These are phyloP conservation scores for Nothocercus nigrocapillus DNA, from an alignment of 2,113 vertebrate genomes.

Conservation along the genomic window DNA sequence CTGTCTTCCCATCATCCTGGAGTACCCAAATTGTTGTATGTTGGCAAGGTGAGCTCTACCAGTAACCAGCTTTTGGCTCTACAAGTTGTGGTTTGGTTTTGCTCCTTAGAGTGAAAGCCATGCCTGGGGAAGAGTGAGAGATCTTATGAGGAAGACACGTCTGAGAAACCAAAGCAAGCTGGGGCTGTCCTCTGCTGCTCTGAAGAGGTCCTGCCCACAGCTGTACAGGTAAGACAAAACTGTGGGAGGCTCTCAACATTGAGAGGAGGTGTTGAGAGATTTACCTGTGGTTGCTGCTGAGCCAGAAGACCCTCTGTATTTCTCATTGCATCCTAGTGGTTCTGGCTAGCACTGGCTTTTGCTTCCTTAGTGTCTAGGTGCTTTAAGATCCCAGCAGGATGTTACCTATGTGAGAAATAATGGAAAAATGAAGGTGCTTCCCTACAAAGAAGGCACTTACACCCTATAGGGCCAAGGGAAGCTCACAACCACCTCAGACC, in stretches of 20 bases:
- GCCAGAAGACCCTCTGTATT: background rate
- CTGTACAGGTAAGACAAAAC: constrained; percentile 79
- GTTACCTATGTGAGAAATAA: background rate
- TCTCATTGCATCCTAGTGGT: background rate
- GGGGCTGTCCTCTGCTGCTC: constrained; percentile 75
- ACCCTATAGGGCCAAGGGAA: background rate
- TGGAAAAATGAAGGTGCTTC: background rate
- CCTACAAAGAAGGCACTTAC: background rate
- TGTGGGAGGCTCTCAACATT: background rate
- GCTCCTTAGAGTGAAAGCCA: constrained; percentile 74
- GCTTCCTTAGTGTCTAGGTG: background rate
- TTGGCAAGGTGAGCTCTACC: background rate
- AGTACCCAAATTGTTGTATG: background rate
- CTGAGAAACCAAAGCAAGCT: constrained; percentile 79
- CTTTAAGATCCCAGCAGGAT: background rate
- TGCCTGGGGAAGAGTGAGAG: constrained; percentile 83
- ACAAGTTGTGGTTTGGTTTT: constrained; percentile 3
- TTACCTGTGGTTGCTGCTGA: background rate
- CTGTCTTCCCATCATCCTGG: background rate
- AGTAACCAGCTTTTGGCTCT: background rate
- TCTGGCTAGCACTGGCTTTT: background rate
- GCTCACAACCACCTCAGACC: background rate
- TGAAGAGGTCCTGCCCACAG: constrained; percentile 89
- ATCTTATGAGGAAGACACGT: constrained; percentile 82
- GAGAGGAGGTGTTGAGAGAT: background rate